A percentile compares a stretch with the other conserved stretches of the same genome.
Evolutionary conservation across 2,888 invertebrate species (phyloP).

Genomic region (Cheilosia soror): DNA sequence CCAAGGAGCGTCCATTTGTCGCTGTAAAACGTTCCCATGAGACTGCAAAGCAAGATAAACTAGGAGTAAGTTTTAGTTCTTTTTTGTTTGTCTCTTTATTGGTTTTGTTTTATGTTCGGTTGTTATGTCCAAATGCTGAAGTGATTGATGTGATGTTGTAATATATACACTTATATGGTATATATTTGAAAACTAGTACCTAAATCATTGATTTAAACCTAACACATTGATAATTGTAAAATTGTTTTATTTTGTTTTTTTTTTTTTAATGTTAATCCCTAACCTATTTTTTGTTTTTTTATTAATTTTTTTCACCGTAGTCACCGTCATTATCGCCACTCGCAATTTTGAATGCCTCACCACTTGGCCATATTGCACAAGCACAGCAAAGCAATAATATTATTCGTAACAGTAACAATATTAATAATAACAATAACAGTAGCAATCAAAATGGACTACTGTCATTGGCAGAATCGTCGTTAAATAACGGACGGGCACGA

Average conservation of each 20-base stretch:
- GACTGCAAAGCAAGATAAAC: slow-evolving; percentile 77
- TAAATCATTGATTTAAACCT: not conserved
- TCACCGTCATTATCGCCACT: slow-evolving; percentile 78
- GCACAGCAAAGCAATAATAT: slow-evolving; percentile 76
- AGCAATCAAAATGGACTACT: slow-evolving; percentile 76
- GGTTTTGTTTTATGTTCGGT: slow-evolving; percentile 25
- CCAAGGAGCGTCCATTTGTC: slow-evolving; percentile 86
- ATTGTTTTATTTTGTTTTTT: slow-evolving; percentile 14
- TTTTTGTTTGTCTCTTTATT: slow-evolving; percentile 26
- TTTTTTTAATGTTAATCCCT: slow-evolving; percentile 41
- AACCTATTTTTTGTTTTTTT: slow-evolving; percentile 61
- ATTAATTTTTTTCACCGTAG: slow-evolving; percentile 70
- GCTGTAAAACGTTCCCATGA: slow-evolving; percentile 86
- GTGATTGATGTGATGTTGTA: slow-evolving; percentile 19
- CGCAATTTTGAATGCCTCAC: slow-evolving; percentile 78
- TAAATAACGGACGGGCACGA: slow-evolving; percentile 77
- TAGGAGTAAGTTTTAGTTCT: slow-evolving; percentile 76
- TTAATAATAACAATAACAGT: slow-evolving; percentile 57
- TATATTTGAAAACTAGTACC: not conserved
- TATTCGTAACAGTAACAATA: slow-evolving; percentile 69
- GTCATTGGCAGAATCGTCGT: slow-evolving; percentile 77
- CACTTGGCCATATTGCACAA: slow-evolving; percentile 78
- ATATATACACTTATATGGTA: slow-evolving; percentile 4
- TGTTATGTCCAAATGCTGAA: slow-evolving; percentile 20
- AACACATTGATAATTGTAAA: not conserved